These are phyloP conservation scores for Ornithoptera alexandrae DNA, from an alignment of 2,888 invertebrate genomes.

Conservation along the genomic window DNA sequence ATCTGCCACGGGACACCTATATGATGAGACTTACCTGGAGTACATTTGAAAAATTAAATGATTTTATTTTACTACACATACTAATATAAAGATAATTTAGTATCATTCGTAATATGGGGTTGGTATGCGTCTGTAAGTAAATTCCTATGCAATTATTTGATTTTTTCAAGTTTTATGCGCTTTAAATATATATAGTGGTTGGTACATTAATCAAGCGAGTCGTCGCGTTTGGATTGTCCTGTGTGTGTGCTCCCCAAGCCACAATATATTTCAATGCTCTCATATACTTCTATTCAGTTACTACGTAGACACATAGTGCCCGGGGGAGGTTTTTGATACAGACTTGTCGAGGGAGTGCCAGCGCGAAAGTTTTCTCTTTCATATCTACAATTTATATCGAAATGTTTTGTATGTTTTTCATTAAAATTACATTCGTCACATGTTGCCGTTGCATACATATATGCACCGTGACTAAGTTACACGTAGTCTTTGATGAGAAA, in stretches of 20 bases:
- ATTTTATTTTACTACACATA: too few relatives aligned
- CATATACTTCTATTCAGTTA: conserved; percentile 9
- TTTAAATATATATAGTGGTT: background rate
- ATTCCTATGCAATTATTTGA: conserved; percentile 1
- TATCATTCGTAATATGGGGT: too few relatives aligned
- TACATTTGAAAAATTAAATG: too few relatives aligned
- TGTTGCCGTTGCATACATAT: too few relatives aligned
- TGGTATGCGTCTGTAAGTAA: too few relatives aligned
- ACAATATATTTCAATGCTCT: conserved; percentile 9
- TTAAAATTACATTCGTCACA: background rate
- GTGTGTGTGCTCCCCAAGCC: conserved; percentile 8
- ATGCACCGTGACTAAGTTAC: background rate
- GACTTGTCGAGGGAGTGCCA: conserved; percentile 10
- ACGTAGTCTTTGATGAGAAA: background rate
- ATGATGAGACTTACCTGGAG: too few relatives aligned
- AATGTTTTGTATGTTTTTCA: background rate
- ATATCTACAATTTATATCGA: conserved; percentile 17
- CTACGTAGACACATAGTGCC: conserved; percentile 21
- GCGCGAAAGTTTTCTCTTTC: conserved; percentile 10
- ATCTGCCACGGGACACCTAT: too few relatives aligned
- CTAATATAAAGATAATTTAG: too few relatives aligned
- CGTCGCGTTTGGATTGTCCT: conserved; percentile 5
- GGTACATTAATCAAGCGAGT: conserved; percentile 14
- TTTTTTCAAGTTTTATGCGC: conserved; percentile 6
- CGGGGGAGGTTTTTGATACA: conserved; percentile 17